These are phyloP conservation scores for Drosophila busckii DNA, from an alignment of 1,140 invertebrate species.

Conservation along the genomic window DNA sequence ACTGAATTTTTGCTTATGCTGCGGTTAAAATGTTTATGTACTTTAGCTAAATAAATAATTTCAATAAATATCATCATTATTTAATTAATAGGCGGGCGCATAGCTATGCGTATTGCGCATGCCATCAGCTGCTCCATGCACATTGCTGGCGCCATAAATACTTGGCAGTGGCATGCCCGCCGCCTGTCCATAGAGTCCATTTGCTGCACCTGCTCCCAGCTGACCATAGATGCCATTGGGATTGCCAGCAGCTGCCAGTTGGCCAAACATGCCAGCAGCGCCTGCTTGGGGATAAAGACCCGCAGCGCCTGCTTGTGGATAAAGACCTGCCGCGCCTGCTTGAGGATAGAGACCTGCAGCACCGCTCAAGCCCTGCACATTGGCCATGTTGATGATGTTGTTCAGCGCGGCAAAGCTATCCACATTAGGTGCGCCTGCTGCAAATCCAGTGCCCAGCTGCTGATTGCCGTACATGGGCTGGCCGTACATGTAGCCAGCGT, in stretches of 20 bases:
- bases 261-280: neutral
- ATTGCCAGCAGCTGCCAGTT: neutral
- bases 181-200: no score
- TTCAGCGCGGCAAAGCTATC: conserved; percentile 46
- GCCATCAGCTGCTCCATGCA: conserved; percentile 36
- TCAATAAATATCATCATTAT: conserved; percentile 64
- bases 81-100: conserved; percentile 36
- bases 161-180: no score
- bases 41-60: conserved; percentile 63
- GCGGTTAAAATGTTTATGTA: no score
- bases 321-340: neutral
- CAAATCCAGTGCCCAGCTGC: conserved; percentile 42
- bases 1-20: no score
- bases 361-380: conserved; percentile 33
- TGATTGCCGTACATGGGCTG: conserved; percentile 29
- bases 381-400: conserved; percentile 50
- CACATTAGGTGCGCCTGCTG: conserved; percentile 16
- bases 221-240: no score
- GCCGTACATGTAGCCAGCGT: conserved; percentile 17
- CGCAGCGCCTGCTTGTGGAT: conserved; percentile 5
- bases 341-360: conserved; percentile 26
- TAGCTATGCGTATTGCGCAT: conserved; percentile 46
- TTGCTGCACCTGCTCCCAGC: no score
- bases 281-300: conserved; percentile 5
- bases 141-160: conserved; percentile 12